Evolutionary conservation across 2,888 invertebrate species (phyloP).

Genomic region (Sarcophaga carnaria): DNA sequence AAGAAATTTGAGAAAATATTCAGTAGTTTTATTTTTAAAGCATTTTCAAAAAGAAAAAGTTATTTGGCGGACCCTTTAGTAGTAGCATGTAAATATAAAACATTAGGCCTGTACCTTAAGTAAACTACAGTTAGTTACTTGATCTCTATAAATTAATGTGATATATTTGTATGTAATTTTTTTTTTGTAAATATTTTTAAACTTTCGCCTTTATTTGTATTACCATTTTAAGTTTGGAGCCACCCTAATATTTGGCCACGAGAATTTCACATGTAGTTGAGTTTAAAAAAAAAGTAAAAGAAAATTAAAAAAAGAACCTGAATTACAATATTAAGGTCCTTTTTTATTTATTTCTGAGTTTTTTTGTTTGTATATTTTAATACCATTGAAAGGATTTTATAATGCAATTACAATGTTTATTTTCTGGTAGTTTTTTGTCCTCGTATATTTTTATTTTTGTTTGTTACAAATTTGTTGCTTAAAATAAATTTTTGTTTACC

Average conservation of each 20-base stretch:
- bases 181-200: too few species aligned
- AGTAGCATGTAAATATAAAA: background rate
- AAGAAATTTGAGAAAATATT: too few species aligned
- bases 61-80: background rate
- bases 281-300: background rate
- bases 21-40: too few species aligned
- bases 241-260: background rate
- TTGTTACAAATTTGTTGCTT: conserved; percentile 21
- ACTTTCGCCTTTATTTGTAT: background rate
- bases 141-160: too few species aligned
- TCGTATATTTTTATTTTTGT: conserved; percentile 9
- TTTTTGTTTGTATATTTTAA: background rate
- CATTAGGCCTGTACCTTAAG: background rate
- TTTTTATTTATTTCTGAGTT: background rate
- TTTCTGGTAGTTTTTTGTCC: conserved; percentile 32
- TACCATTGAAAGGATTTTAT: conserved; percentile 47
- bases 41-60: too few species aligned
- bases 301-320: background rate
- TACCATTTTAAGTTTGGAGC: background rate
- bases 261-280: background rate
- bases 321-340: background rate
- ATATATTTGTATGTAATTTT: too few species aligned
- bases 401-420: conserved; percentile 63
- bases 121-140: too few species aligned
- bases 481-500: conserved; percentile 33